These are phyloP conservation scores for Monarcha castaneiventris DNA, from an alignment of 2,113 vertebrate species.

Conservation along the genomic window DNA sequence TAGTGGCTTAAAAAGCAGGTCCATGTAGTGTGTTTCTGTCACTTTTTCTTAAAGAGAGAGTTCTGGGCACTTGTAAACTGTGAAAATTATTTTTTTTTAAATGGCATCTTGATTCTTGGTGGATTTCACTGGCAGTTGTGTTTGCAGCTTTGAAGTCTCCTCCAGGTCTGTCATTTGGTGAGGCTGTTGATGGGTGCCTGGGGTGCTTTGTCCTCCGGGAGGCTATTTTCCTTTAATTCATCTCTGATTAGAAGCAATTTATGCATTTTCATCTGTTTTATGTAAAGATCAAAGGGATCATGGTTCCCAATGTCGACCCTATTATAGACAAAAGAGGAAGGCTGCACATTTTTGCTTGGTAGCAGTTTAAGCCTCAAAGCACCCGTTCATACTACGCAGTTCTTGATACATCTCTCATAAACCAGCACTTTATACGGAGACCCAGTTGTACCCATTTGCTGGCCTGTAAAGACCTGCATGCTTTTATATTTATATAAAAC, in stretches of 20 bases:
- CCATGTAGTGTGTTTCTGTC: background rate
- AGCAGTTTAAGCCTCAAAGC: constrained; percentile 34
- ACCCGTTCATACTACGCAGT: background rate
- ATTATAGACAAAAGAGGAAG: constrained; percentile 56
- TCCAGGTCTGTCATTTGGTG: constrained; percentile 73
- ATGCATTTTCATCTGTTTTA: constrained; percentile 74
- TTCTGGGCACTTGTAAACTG: constrained; percentile 56
- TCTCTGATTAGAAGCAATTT: constrained; percentile 74
- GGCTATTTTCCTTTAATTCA: constrained; percentile 73
- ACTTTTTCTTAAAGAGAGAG: constrained; percentile 44
- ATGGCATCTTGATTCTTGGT: constrained; percentile 56
- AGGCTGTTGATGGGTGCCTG: constrained; percentile 67
- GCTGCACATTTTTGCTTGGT: constrained; percentile 37
- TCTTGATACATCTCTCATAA: background rate
- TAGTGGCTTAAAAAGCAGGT: constrained; percentile 13
- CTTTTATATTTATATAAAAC: background rate
- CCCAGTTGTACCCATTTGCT: background rate
- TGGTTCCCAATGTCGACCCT: constrained; percentile 49
- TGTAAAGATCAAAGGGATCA: constrained; percentile 72
- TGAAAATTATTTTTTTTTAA: background rate
- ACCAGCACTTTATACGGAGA: background rate
- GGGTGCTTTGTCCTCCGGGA: constrained; percentile 71
- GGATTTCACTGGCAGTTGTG: constrained; percentile 72
- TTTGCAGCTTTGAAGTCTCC: constrained; percentile 74
- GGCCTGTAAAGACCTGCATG: background rate